A percentile compares a stretch with the other conserved stretches of the same genome.
These are phyloP conservation scores for Columba janthina DNA, from an alignment of 2,113 vertebrate species.

Conservation along the genomic window DNA sequence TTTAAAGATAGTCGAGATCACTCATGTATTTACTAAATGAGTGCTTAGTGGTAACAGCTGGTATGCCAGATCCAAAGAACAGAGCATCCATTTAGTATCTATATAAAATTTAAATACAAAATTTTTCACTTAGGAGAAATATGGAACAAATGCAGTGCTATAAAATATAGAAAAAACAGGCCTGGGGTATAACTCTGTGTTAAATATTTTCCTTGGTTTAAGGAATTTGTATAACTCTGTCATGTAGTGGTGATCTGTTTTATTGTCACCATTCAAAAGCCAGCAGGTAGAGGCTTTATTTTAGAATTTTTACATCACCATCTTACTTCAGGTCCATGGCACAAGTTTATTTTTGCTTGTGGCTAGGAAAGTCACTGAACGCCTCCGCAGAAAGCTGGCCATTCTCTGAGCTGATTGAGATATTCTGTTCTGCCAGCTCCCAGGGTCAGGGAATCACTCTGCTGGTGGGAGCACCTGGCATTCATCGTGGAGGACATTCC, in stretches of 20 bases:
- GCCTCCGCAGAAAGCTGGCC: background rate
- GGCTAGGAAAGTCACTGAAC: background rate
- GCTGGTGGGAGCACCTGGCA: slow-evolving; percentile 30
- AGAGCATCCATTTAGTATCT: background rate
- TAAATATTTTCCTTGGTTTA: background rate
- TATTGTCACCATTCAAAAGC: background rate
- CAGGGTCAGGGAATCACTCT: background rate
- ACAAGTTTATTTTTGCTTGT: background rate
- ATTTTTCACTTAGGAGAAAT: background rate
- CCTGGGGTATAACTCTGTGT: background rate
- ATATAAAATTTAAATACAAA: background rate
- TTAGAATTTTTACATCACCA: background rate
- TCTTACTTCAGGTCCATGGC: background rate
- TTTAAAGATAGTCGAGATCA: background rate
- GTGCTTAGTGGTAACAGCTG: background rate
- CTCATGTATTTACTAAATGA: background rate
- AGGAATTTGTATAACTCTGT: background rate
- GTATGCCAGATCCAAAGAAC: background rate
- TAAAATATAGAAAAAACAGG: background rate
- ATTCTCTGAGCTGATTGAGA: background rate
- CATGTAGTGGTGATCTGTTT: background rate
- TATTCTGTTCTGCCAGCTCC: background rate
- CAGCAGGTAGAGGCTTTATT: background rate
- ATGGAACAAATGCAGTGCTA: background rate
- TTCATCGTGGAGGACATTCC: background rate